Conservation (phyloP, 2,113 vertebrate species). For the Limnothrissa miodon region DNA sequence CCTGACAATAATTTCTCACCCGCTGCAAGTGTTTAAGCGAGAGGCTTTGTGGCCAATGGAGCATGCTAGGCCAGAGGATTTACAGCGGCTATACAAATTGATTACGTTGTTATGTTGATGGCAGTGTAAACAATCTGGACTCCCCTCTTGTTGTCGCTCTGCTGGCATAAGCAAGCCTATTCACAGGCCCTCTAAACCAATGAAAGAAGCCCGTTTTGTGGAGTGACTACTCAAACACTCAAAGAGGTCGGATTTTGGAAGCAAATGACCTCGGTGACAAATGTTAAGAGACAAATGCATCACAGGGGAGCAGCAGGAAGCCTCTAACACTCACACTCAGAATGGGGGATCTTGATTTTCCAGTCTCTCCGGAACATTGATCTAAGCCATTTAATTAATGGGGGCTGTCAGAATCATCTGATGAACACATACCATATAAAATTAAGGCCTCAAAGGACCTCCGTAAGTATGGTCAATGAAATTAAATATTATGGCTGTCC, state of each 20-base stretch:
- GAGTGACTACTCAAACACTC: background rate
- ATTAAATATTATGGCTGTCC: constrained; percentile 23
- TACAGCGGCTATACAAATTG: constrained; percentile 10
- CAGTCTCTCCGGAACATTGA: constrained; percentile 5
- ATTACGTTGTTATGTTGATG: constrained; percentile 14
- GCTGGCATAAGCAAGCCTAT: background rate
- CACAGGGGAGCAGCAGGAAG: background rate
- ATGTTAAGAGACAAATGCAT: background rate
- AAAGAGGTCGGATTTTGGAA: background rate
- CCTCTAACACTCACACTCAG: background rate
- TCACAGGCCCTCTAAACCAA: background rate
- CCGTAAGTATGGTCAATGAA: constrained; percentile 21
- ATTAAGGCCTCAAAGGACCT: constrained; percentile 21
- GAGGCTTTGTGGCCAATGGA: background rate
- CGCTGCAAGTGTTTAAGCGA: background rate
- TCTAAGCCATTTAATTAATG: constrained; percentile 23
- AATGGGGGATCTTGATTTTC: constrained; percentile 10
- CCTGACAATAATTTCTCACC: constrained; percentile 12
- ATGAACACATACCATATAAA: constrained; percentile 9
- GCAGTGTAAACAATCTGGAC: constrained; percentile 6
- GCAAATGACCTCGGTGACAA: background rate
- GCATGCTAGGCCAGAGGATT: constrained; percentile 1
- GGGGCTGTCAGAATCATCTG: constrained; percentile 12
- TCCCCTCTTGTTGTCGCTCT: background rate
- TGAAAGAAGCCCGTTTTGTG: background rate